A percentile compares a stretch with the other conserved stretches of the same genome.
phyloP scores from a whole-genome alignment of 2,113 vertebrate species.

The Petaurus breviceps region DNA sequence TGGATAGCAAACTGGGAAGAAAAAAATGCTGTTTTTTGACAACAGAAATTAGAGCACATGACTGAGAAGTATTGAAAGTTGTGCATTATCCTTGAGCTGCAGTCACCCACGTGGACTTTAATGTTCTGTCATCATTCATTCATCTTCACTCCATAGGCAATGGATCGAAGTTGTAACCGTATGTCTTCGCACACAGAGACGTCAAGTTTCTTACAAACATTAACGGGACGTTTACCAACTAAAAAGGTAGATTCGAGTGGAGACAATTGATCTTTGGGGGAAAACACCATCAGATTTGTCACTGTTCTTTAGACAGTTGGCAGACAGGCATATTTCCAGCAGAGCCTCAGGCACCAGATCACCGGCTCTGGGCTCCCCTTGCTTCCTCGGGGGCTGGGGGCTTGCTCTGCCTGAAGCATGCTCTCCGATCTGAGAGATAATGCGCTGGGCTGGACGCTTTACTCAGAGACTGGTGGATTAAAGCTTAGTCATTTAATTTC shows the following conservation, averaged over 20 bases:
- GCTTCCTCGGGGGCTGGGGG: neutral
- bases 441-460: conserved; percentile 29
- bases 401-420: neutral
- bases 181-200: conserved; percentile 99
- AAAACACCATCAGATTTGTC: conserved; percentile 61
- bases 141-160: conserved; percentile 97
- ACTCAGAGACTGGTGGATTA: conserved; percentile 46
- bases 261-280: conserved; percentile 80
- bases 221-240: conserved; percentile 99
- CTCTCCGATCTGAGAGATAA: conserved; percentile 1
- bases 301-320: conserved; percentile 32
- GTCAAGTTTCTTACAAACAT: conserved; percentile 99
- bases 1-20: conserved; percentile 65
- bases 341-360: conserved; percentile 2
- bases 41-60: conserved; percentile 51
- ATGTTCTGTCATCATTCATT: conserved; percentile 97
- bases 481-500: conserved; percentile 55
- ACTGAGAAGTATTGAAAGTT: conserved; percentile 68
- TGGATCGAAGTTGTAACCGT: conserved; percentile 99
- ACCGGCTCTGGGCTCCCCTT: neutral
- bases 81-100: conserved; percentile 76
- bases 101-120: conserved; percentile 85
- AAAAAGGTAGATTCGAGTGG: conserved; percentile 97
- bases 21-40: conserved; percentile 56
- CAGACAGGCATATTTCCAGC: neutral